Evolutionary conservation across 2,888 invertebrate genomes (phyloP).

Genomic region (Mesoligia furuncula): DNA sequence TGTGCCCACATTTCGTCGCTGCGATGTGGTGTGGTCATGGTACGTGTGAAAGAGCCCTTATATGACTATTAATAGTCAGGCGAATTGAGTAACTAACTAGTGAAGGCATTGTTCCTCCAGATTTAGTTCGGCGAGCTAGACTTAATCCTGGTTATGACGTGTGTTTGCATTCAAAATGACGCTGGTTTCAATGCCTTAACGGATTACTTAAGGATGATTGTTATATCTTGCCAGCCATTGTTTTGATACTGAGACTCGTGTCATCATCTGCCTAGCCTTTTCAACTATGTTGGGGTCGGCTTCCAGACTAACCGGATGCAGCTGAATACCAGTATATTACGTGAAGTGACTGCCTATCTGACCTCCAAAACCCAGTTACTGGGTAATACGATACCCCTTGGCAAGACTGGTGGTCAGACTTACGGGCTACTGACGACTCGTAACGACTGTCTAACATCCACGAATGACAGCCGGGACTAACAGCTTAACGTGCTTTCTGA

Average conservation of each 20-base stretch:
- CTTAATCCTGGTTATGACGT: conserved; percentile 21
- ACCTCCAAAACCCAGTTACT: no score
- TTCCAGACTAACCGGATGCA: no score
- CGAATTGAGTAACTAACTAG: conserved; percentile 63
- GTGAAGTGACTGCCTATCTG: no score
- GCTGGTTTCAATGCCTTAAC: background rate
- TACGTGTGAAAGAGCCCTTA: background rate
- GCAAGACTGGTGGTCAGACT: no score
- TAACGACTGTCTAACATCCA: no score
- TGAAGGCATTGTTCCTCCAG: conserved; percentile 49
- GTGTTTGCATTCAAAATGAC: background rate
- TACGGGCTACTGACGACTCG: no score
- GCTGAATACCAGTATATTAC: no score
- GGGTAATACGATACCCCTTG: no score
- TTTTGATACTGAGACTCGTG: background rate
- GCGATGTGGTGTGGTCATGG: background rate
- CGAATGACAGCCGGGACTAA: no score
- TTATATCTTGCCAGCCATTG: background rate
- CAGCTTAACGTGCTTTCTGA: no score
- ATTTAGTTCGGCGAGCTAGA: conserved; percentile 42
- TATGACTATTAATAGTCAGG: conserved; percentile 61
- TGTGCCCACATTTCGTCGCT: background rate
- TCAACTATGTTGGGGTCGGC: no score
- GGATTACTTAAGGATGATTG: background rate
- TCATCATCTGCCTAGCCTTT: background rate